Base-by-base conservation (phyloP, 1,140 invertebrate species). In the Ips nitidus region DNA sequence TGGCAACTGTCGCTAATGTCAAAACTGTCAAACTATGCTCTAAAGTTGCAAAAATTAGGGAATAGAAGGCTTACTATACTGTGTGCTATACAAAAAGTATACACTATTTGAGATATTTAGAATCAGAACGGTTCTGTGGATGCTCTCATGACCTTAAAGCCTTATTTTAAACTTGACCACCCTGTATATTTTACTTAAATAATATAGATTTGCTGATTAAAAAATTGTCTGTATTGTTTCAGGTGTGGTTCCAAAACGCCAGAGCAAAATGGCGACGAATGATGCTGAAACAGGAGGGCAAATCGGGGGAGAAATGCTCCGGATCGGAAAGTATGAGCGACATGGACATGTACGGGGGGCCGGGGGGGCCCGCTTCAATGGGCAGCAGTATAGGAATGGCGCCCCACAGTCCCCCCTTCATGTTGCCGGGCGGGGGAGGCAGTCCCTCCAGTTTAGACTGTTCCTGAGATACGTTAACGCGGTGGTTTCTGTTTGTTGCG, bases 221-320 rank as follows among this genome's bases (percentile, higher is more conserved):
- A 22, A 22, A 22, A 22, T 22, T 22, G 22, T 42, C 39, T 41
- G 8, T 2, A 8, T 59, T 59, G 57, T 82, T 84, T 63, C 87
- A 98, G 97, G 97, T 98, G 58, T 98, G 97, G 97, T 99, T 99
- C 85, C 97, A 99, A 86, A 99, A 99, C 82, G 94, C 95, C 38
- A 85, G 97, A 59, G 97, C 97, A 75, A 99, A 99, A 86, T 98
- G 95, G 91, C 88, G 97, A 75, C 88, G 96, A 72, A 94, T 95
- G 88, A 89, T 94, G 82, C 86, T 94, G 76, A 94, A 81, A 57
- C 80, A 81, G 65, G 80, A 81, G 70, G 80, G 80, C 8, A 81
- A 81, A 70, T 75, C 76, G 1, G 79, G 77, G 4, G 76, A 81
- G 55, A 80, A 79, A 65, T 79, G 77, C 70, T 76, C 78, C 36